Base-by-base conservation (phyloP, 2,797 vertebrate genomes). In the Momotus momota region DNA sequence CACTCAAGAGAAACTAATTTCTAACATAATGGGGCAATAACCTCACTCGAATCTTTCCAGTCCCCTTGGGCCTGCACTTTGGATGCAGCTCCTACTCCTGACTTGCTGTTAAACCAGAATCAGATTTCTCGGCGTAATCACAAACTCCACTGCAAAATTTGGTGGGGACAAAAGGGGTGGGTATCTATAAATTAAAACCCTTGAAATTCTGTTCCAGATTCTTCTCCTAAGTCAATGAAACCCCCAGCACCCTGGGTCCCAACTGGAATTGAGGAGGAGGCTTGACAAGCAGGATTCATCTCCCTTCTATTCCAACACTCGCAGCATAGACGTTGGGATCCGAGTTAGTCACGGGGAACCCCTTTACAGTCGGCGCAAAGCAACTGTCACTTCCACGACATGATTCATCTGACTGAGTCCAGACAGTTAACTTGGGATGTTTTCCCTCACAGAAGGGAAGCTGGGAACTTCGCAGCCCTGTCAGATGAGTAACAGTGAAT, bases 341-440 rank as follows among this genome's bases (percentile, higher is more conserved):
- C 3, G 23, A 51, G 70, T 81, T 65, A 81, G 58, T 90, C 82
- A 74, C 62, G n/a, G 86, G 91, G 91, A 95, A 91, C 45, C 69
- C 93, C 85, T 94, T 67, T 51, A 67, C 3, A 85, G 49, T 60
- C 69, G 83, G 69, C 2, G 38, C 52, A 66, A 58, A 81, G 58
- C 40, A 94, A 40, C 54, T 52, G 85, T 70, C 89, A 67, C 67
- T 88, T 79, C 58, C 43, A 26, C 12, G 46, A 81, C 51, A 33
- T 35, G 54, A 86, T 81, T 84, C 80, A 81, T 61, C 85, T 81
- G 77, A 78, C 55, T 66, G 80, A 51, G 35, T 86, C 82, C 73
- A 91, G 75, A 73, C 72, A 81, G 57, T 35, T 69, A 33, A 35
- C 57, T 62, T 43, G 73, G 80, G 91, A 88, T 91, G 75, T 69